Conservation (phyloP, 1,140 invertebrate species). For the Hetaerina americana region DNA sequence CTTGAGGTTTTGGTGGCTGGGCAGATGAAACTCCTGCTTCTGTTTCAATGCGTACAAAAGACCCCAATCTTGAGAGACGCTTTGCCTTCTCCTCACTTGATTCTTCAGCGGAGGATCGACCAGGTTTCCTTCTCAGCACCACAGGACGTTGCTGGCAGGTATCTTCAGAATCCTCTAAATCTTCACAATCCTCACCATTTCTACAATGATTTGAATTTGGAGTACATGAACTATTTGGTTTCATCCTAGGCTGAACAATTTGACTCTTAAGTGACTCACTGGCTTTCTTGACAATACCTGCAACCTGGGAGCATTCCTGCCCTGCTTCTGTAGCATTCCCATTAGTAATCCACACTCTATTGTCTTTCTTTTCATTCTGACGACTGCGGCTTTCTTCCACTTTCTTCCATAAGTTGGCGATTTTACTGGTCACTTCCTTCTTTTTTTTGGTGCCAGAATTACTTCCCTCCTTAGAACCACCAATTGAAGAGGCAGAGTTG, state of each 20-base stretch:
- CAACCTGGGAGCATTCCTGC: slow-evolving; percentile 11
- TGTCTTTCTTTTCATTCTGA: slow-evolving; percentile 41
- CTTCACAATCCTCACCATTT: slow-evolving; percentile 16
- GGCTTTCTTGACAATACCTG: slow-evolving; percentile 11
- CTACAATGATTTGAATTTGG: slow-evolving; percentile 22
- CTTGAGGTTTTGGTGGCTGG: slow-evolving; percentile 21
- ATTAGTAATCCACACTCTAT: slow-evolving; percentile 46
- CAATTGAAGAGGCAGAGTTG: slow-evolving; percentile 27
- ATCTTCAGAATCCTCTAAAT: background rate
- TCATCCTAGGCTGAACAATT: slow-evolving; percentile 28
- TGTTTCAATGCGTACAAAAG: slow-evolving; percentile 31
- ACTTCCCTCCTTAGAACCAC: slow-evolving; percentile 29
- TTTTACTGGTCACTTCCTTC: slow-evolving; percentile 71
- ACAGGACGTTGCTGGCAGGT: slow-evolving; percentile 14
- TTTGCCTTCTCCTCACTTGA: slow-evolving; percentile 23
- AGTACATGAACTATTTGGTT: slow-evolving; percentile 20
- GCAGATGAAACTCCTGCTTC: slow-evolving; percentile 18
- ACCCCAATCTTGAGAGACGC: slow-evolving; percentile 34
- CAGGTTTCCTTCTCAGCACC: slow-evolving; percentile 16
- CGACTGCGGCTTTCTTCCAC: slow-evolving; percentile 60
- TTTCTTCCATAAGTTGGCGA: slow-evolving; percentile 77
- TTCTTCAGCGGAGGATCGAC: slow-evolving; percentile 23
- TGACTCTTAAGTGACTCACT: slow-evolving; percentile 16
- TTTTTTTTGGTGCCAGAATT: slow-evolving; percentile 23
- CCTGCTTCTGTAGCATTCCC: slow-evolving; percentile 14